Evolutionary conservation across 2,113 vertebrate genomes (phyloP), one percentile per base, ranked within the genome.

Genomic region (Nettapus auritus): DNA sequence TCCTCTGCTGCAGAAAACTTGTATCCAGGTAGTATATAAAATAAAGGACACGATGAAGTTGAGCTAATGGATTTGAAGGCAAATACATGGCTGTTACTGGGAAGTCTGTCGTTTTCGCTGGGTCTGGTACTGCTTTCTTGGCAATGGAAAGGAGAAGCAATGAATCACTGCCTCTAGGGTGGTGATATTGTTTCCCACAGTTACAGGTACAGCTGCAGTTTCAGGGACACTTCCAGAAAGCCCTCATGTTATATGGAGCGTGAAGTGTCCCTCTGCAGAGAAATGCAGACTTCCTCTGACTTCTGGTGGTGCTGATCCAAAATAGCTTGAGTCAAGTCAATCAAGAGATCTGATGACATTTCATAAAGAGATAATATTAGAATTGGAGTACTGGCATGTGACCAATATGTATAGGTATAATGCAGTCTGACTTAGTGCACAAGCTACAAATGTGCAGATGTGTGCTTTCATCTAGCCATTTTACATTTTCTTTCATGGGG

Each of bases 191-290:
- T 44, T 36, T 48, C 28, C 6, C 14, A 13, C 16, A 46, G 23
- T 20, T 44, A 31, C 29, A 38, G 34, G 26, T 53, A 34, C 9
- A 38, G 26, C 11, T 53, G 13, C 21, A 42, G 15, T 55, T 66
- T 62, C 46, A 29, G 31, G 34, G 13, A 23, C 66, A 17, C 85
- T 83, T 83, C 85, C 42, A 70, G 29, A 16, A 57, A 21, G 29
- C 29, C 31, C 40, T 92, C 33, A 13, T 0, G 0, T 82, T 38
- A 21, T 2, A 6, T 1, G 3, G 8, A 66, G 19, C 3, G 13
- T 0, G 0, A 44, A 82, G n/a, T 22, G 13, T 74, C 5, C 11
- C 0, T 3, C 8, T 21, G 63, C 34, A n/a, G 57, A 55, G 63
- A 48, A 86, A 34, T 36, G 7, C 21, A 64, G 12, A 13, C 2